Evolutionary conservation across 2,113 vertebrate species (phyloP).

Genomic region (Cacatua alba): DNA sequence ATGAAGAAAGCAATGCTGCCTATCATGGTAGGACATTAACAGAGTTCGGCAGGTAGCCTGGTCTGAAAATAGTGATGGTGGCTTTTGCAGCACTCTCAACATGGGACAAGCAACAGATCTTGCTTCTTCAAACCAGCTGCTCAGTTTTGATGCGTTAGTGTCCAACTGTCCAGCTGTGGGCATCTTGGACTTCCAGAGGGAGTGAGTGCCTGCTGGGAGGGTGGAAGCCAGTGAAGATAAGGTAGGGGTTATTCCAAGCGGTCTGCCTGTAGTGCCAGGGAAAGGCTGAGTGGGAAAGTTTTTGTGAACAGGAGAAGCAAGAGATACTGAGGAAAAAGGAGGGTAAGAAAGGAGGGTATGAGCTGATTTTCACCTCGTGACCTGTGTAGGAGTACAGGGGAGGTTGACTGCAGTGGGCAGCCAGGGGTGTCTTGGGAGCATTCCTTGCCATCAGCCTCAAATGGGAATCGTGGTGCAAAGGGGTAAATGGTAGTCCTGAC

Average conservation of each 20-base stretch:
- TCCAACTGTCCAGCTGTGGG: neutral
- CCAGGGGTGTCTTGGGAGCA: rapidly evolving
- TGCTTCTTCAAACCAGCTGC: neutral
- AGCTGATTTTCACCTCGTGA: neutral
- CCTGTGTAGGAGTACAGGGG: neutral
- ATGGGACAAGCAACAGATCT: neutral
- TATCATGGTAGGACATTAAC: too few species aligned
- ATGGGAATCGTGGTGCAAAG: neutral
- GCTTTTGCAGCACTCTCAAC: neutral
- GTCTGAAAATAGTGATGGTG: too few species aligned
- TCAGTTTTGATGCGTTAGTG: neutral
- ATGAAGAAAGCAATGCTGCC: too few species aligned
- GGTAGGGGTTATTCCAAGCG: neutral
- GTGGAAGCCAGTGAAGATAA: neutral
- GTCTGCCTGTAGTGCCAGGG: neutral
- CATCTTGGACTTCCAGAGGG: neutral
- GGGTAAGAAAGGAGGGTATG: neutral
- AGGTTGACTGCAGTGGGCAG: neutral
- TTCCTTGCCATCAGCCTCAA: neutral
- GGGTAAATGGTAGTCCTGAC: neutral
- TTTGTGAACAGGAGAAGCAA: neutral
- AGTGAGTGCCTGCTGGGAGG: rapidly evolving
- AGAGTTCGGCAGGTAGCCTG: too few species aligned
- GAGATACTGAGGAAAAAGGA: neutral
- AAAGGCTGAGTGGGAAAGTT: neutral